Conservation (phyloP, 2,797 vertebrate species). For the Jordanella pulchra region DNA sequence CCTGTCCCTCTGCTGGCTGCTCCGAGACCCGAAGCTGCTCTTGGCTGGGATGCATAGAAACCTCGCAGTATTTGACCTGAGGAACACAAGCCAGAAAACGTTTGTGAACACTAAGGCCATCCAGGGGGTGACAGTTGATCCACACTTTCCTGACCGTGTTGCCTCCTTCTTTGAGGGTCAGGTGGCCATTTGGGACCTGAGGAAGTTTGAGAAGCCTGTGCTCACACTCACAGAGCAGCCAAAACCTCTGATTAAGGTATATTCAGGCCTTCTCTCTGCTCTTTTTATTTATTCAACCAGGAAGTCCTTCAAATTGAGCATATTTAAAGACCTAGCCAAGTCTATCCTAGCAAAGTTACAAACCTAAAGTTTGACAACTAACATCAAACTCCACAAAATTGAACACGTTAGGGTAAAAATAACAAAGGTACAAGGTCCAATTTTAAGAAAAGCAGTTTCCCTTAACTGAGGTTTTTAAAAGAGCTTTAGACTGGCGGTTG, state of each 20-base stretch:
- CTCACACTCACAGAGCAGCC: conserved; percentile 94
- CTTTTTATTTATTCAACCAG: neutral
- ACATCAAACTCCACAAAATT: neutral
- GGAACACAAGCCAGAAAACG: conserved; percentile 97
- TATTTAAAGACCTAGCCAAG: neutral
- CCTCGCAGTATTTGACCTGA: conserved; percentile 94
- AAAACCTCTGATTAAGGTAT: conserved; percentile 91
- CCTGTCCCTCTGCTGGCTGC: conserved; percentile 96
- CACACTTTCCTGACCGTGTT: conserved; percentile 92
- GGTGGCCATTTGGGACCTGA: conserved; percentile 98
- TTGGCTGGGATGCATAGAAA: conserved; percentile 98
- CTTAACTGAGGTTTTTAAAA: neutral
- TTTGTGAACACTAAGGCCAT: conserved; percentile 99
- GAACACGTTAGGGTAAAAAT: neutral
- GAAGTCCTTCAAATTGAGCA: neutral
- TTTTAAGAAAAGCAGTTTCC: neutral
- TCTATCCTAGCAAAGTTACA: neutral
- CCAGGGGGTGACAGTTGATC: conserved; percentile 96
- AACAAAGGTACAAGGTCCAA: neutral
- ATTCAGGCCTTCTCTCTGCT: too few relatives aligned
- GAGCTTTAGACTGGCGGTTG: neutral
- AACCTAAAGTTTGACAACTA: neutral
- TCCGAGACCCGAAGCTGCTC: conserved; percentile 93
- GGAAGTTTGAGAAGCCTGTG: conserved; percentile 98
- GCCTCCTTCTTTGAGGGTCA: conserved; percentile 98